Percentiles rank a stretch among this genome's conserved stretches.
Evolutionary conservation across 37 sponge, comb jelly and placozoan genomes (phyloP).

Genomic region (Cliona cf. orientalis): DNA sequence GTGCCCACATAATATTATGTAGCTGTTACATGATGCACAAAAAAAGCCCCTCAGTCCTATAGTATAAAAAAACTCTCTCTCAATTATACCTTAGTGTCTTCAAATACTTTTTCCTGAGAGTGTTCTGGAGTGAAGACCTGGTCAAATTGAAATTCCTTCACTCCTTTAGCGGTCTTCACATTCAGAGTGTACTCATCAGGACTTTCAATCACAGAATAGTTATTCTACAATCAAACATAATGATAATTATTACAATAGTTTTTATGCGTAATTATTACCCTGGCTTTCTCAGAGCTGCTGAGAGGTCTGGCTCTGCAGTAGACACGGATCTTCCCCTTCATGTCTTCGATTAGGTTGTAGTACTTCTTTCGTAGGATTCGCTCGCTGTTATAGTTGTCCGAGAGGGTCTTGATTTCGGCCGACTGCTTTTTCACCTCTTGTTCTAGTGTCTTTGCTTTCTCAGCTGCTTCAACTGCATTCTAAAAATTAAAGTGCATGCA

Average conservation of each 20-base stretch:
- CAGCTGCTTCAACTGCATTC: neutral
- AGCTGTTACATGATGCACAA: neutral
- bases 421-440: neutral
- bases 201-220: constrained; percentile 1
- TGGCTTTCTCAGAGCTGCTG: constrained; percentile 23
- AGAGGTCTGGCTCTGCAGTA: constrained; percentile 57
- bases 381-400: neutral
- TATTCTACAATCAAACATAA: constrained; percentile 4
- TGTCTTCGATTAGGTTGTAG: constrained; percentile 11
- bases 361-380: constrained; percentile 3
- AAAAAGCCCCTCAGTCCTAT: neutral
- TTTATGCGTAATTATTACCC: constrained; percentile 28
- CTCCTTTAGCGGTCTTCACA: neutral
- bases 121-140: constrained; percentile 39
- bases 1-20: neutral
- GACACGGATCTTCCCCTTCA: constrained; percentile 69
- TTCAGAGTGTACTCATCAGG: constrained; percentile 8
- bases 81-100: constrained; percentile 38
- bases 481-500: no score
- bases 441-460: neutral
- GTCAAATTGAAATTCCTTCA: constrained; percentile 53
- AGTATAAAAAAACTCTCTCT: neutral
- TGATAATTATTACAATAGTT: neutral
- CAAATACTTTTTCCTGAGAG: constrained; percentile 50
- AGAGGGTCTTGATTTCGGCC: neutral